Conservation (phyloP, 2,888 invertebrate genomes). For the Zygaena filipendulae region DNA sequence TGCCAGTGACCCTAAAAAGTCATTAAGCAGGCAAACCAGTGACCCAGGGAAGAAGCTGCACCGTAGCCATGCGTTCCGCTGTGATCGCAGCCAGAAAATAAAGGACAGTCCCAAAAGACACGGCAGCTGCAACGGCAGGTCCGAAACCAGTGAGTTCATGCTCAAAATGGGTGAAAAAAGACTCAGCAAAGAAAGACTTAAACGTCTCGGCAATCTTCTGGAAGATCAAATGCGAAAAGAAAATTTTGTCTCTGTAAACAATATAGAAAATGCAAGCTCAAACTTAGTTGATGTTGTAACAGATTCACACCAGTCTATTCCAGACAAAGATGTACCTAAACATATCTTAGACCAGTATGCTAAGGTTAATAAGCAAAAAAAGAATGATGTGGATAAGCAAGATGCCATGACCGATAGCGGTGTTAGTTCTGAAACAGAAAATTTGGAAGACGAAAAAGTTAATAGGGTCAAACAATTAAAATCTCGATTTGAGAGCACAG, state of each 20-base stretch:
- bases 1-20: constrained; percentile 35
- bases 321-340: constrained; percentile 48
- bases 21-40: constrained; percentile 49
- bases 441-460: constrained; percentile 47
- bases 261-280: constrained; percentile 4
- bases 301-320: constrained; percentile 32
- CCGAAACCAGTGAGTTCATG: constrained; percentile 42
- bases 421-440: constrained; percentile 61
- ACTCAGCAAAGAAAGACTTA: constrained; percentile 47
- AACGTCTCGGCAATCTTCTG: constrained; percentile 43
- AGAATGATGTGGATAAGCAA: constrained; percentile 30
- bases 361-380: constrained; percentile 47
- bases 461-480: constrained; percentile 34
- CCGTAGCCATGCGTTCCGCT: constrained; percentile 69
- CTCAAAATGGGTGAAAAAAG: constrained; percentile 45
- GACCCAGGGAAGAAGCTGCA: constrained; percentile 68
- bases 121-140: constrained; percentile 45
- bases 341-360: constrained; percentile 60
- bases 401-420: constrained; percentile 60
- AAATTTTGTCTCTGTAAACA: constrained; percentile 30
- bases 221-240: constrained; percentile 59
- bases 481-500: constrained; percentile 25
- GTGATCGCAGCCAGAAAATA: constrained; percentile 54
- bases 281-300: constrained; percentile 17
- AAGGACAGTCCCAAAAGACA: constrained; percentile 39